Conservation (phyloP, 2,113 vertebrate genomes). For the Phodopus roborovskii region DNA sequence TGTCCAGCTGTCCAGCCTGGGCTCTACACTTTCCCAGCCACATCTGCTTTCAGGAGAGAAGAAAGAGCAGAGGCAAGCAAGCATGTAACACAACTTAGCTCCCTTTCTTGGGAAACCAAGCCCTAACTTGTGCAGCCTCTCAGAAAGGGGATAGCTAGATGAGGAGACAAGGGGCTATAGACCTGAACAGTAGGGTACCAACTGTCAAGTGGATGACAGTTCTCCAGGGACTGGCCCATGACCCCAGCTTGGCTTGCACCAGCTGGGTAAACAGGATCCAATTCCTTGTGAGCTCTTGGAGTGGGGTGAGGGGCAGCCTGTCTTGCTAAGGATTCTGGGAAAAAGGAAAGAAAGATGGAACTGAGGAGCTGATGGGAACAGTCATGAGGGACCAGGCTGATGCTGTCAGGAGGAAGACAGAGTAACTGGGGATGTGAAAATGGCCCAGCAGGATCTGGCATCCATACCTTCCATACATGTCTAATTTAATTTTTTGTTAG, state of each 20-base stretch:
- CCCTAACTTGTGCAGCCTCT: conserved; percentile 20
- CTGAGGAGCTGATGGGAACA: background rate
- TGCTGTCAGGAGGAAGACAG: background rate
- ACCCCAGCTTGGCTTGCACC: conserved; percentile 48
- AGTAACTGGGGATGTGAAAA: background rate
- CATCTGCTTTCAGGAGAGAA: conserved; percentile 27
- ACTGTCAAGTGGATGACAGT: conserved; percentile 52
- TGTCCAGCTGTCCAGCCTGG: background rate
- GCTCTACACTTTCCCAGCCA: background rate
- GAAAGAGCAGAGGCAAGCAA: conserved; percentile 50
- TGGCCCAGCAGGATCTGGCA: background rate
- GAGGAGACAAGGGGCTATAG: conserved; percentile 45
- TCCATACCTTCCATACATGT: background rate
- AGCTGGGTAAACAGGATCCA: conserved; percentile 78
- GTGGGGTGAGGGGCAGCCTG: background rate
- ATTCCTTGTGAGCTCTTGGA: background rate
- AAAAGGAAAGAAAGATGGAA: conserved; percentile 28
- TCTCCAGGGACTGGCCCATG: background rate
- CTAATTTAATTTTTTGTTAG: background rate
- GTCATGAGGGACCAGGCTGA: background rate
- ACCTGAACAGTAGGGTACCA: conserved; percentile 51
- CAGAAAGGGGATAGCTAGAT: conserved; percentile 25
- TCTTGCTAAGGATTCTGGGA: conserved; percentile 77
- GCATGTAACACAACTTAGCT: conserved; percentile 49
- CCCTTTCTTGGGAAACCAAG: conserved; percentile 36